These are phyloP conservation scores for Mycalesis mineus DNA, from an alignment of 2,888 invertebrate species.

Conservation along the genomic window DNA sequence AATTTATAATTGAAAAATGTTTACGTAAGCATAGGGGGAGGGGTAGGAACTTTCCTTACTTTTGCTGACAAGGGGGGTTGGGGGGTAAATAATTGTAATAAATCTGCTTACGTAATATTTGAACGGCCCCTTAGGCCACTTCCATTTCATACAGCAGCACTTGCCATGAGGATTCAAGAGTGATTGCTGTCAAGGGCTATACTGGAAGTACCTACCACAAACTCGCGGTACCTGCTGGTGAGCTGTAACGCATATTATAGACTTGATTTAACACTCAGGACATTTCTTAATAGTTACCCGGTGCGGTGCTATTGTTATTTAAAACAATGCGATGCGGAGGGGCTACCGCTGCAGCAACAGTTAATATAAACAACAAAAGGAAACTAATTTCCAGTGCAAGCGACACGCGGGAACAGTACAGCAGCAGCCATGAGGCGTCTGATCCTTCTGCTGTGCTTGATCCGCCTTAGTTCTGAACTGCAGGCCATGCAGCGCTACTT, in stretches of 20 bases:
- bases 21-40: too few species aligned
- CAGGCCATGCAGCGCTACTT: conserved; percentile 42
- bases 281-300: conserved; percentile 54
- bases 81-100: too few species aligned
- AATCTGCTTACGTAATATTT: too few species aligned
- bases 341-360: conserved; percentile 49
- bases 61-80: too few species aligned
- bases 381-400: conserved; percentile 52
- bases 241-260: background rate
- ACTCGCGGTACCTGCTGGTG: too few species aligned
- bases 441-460: conserved; percentile 44
- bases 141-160: too few species aligned
- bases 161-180: too few species aligned
- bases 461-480: conserved; percentile 40
- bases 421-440: conserved; percentile 43
- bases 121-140: too few species aligned
- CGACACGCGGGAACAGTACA: conserved; percentile 35
- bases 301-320: conserved; percentile 47
- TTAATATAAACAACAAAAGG: conserved; percentile 57
- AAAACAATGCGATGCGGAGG: conserved; percentile 51
- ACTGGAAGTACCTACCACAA: too few species aligned
- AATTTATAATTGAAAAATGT: too few species aligned
- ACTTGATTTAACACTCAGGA: conserved; percentile 34
- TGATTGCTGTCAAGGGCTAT: too few species aligned
- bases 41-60: too few species aligned